Evolutionary conservation across 2,113 vertebrate genomes (phyloP), one percentile per base, ranked within the genome.

Genomic region (Mormoops blainvillei): DNA sequence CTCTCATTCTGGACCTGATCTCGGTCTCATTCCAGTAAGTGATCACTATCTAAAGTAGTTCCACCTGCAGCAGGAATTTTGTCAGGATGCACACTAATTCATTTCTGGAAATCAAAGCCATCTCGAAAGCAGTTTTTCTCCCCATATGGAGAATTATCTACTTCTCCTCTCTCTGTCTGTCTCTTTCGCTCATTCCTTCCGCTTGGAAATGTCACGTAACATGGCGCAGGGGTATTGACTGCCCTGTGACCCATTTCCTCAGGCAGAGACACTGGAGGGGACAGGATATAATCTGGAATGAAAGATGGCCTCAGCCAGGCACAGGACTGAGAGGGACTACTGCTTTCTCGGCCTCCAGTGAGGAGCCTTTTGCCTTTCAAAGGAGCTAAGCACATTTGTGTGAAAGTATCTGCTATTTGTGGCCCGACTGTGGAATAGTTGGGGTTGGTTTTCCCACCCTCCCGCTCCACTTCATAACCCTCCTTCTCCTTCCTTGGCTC

Each of bases 61-160:
- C 67, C 41, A 82, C 67, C 77, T 63, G 76, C 20, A n/a, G 31
- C 77, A 82, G 81, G 76, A 80, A 87, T 87, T 87, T 43, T 81
- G 50, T 83, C 80, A 91, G 91, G 71, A 81, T 78, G 20, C 86
- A 70, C 1, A 68, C 65, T 70, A 38, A 85, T 93, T 93, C 65
- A 81, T 77, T 81, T 82, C 76, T 94, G 94, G 56, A 88, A 96
- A 92, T 95, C 45, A 85, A 78, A 95, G 52, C 52, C 48, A 84
- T 18, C n/a, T 71, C 61, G 36, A 87, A 33, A 76, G 87, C 50
- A 68, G 71, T 54, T 81, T 48, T 22, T 56, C 31, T 78, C 4
- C 28, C 68, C 56, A 3, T 0, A 2, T 12, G 33, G 43, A 76
- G 22, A 38, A 61, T 56, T 61, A 20, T 88, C 4, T 82, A 4